These are phyloP conservation scores for Darevskia mixta DNA, from an alignment of 2,797 vertebrate genomes.

Conservation along the genomic window DNA sequence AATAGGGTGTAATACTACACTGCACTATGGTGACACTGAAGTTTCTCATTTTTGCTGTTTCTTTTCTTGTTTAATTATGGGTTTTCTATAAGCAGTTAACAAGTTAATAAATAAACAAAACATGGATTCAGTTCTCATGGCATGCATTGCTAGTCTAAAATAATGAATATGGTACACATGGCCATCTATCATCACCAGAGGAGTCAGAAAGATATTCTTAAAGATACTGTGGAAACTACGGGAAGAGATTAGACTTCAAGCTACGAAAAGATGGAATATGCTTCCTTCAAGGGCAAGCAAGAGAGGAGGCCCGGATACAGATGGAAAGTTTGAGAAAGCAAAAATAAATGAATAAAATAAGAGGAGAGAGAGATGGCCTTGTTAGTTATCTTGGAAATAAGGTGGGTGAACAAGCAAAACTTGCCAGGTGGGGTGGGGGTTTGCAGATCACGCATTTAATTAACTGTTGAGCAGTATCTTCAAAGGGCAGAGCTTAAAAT, in stretches of 20 bases:
- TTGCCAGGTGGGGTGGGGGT: no score
- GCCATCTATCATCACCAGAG: background rate
- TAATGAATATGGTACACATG: no score
- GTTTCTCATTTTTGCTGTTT: no score
- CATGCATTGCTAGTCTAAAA: background rate
- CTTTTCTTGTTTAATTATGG: no score
- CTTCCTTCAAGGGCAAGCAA: no score
- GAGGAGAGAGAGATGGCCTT: background rate
- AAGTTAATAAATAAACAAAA: no score
- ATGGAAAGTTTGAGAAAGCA: background rate
- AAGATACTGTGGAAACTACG: background rate
- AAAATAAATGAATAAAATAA: background rate
- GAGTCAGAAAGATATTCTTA: background rate
- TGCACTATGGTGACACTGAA: no score
- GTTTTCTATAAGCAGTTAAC: no score
- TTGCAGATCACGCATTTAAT: background rate
- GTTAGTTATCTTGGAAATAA: background rate
- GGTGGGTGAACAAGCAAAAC: background rate
- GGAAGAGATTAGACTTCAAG: background rate
- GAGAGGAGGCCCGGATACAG: background rate
- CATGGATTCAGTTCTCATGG: no score
- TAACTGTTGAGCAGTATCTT: background rate
- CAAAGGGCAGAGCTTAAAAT: constrained; percentile 9
- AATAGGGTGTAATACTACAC: no score
- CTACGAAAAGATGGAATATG: background rate